Base-by-base conservation (phyloP, 1,140 invertebrate species). In the Dermatophagoides farinae region DNA sequence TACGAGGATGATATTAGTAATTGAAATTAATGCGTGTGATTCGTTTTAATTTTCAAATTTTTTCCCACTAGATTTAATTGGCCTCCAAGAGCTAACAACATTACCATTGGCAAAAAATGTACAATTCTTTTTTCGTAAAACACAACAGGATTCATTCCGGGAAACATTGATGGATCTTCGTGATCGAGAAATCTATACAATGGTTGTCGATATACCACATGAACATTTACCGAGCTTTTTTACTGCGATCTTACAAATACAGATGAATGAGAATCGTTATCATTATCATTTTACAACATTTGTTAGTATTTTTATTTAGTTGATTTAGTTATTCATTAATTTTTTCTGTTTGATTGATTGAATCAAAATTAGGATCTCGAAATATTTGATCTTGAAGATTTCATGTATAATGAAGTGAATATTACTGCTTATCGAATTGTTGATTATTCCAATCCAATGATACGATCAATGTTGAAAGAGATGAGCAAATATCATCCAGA, bases 281-380 rank as follows among this genome's bases (percentile, higher is more conserved):
- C 87, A 92, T 71, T 92, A 90, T 70, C 82, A 90, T 73, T 91
- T 91, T 68, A 89, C 87, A 22, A 88, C 84, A 20, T 88, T 90
- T 71, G 88, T 89, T 79, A 86, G 85, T 86, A 78, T 66, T 12
- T 12, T 51, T 40, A 62, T 12, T 62, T 61, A 16, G 1, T 44
- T 20, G 10, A 5, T 6, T 53, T 44, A 23, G 18, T 22, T 1
- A 53, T 41, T 50, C 20, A 54, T 25, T 50, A 47, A 6, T 38
- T 61, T 58, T 39, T n/a, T n/a, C 37, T 31, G 16, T 40, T 12
- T n/a, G n/a, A n/a, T n/a, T n/a, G n/a, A n/a, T n/a, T n/a, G n/a
- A n/a, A 14, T 18, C n/a, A 16, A 41, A 51, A n/a, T n/a, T 62
- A 88, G 85, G 85, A 91, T 72, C 80, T 89, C 67, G 86, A 89